A percentile compares a stretch with the other conserved stretches of the same genome.
Evolutionary conservation across 2,797 vertebrate genomes (phyloP).

Genomic region (Oceanodroma leucorhoa): DNA sequence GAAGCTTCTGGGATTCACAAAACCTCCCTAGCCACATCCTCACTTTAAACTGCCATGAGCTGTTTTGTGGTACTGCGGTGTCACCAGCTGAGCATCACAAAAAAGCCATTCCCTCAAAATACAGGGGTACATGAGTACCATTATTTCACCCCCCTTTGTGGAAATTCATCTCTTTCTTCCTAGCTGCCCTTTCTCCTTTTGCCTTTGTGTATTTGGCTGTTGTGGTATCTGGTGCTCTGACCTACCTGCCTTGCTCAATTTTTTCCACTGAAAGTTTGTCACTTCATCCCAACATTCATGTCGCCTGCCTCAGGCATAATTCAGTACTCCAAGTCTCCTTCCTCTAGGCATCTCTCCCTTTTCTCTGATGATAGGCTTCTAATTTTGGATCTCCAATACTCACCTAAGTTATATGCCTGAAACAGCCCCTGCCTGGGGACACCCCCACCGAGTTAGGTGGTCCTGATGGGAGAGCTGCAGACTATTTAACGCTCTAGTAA

Average conservation of each 20-base stretch:
- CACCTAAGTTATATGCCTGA: too few species aligned
- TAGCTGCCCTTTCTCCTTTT: not conserved
- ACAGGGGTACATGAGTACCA: not conserved
- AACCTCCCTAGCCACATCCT: not conserved
- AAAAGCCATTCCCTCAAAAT: not conserved
- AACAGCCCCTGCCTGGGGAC: not conserved
- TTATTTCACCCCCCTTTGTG: not conserved
- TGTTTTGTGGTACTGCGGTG: accelerated
- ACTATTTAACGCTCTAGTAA: not conserved
- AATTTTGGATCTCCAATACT: not conserved
- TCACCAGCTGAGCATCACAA: not conserved
- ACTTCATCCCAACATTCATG: not conserved
- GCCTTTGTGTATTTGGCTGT: not conserved
- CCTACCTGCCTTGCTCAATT: not conserved
- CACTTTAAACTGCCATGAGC: not conserved
- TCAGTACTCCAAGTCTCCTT: not conserved
- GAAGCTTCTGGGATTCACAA: not conserved
- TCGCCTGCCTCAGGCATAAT: not conserved
- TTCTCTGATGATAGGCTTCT: not conserved
- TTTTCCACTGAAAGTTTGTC: not conserved
- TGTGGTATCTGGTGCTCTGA: not conserved
- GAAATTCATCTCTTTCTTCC: not conserved
- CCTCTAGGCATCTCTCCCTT: not conserved
- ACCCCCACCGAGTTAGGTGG: too few species aligned
- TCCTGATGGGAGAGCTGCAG: not conserved